These are phyloP conservation scores for Corydoras sp. DNA, from an alignment of 2,113 vertebrate genomes.

Conservation along the genomic window DNA sequence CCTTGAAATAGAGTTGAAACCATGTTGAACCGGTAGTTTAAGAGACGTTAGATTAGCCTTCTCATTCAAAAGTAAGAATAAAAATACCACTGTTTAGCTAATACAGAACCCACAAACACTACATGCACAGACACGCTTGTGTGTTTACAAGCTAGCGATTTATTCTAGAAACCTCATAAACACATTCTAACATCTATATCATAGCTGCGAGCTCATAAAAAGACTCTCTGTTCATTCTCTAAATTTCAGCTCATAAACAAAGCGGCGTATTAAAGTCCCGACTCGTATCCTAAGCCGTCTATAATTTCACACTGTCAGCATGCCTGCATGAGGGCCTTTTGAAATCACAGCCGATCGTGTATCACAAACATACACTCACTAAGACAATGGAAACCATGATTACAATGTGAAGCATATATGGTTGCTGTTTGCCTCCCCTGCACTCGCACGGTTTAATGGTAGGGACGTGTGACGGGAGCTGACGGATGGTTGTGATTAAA, in stretches of 20 bases:
- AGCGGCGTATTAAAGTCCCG: conserved; percentile 17
- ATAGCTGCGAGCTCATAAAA: conserved; percentile 6
- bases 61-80: not conserved
- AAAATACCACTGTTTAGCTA: conserved; percentile 9
- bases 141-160: conserved; percentile 16
- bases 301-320: conserved; percentile 63
- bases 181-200: conserved; percentile 14
- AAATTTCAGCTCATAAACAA: conserved; percentile 31
- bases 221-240: conserved; percentile 12
- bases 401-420: conserved; percentile 1
- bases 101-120: conserved; percentile 1
- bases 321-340: conserved; percentile 49
- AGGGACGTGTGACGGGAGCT: conserved; percentile 26
- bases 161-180: conserved; percentile 21
- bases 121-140: not conserved
- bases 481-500: conserved; percentile 36
- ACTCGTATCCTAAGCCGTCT: conserved; percentile 42
- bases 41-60: conserved; percentile 1
- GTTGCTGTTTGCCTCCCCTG: conserved; percentile 1
- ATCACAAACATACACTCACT: conserved; percentile 10
- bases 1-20: not conserved
- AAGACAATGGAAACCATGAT: conserved; percentile 27
- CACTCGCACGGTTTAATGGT: conserved; percentile 8
- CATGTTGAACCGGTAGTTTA: not conserved
- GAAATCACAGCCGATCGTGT: conserved; percentile 56